Base-by-base conservation (phyloP, 2,797 vertebrate species). In the Hyperoplus lanceolatus region DNA sequence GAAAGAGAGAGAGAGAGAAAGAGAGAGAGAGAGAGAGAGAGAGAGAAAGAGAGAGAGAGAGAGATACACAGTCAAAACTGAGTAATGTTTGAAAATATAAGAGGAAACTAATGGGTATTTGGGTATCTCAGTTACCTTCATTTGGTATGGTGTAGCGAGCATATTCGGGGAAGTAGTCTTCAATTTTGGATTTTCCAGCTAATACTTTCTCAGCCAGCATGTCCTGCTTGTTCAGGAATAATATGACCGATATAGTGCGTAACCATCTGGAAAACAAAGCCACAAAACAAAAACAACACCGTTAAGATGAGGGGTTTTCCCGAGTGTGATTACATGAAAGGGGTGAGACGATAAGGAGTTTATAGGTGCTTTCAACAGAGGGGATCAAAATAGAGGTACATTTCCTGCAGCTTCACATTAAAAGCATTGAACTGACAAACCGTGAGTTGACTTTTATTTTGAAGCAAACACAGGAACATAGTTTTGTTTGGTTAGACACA, bases 181-280 rank as follows among this genome's bases (percentile, higher is more conserved):
- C 98, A 42, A 99, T 99, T 96, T 97, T 99, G 93, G 98, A 99
- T 92, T 99, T 99, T 92, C 98, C 98, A 89, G 98, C 98, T 95
- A 99, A 96, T 93, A 99, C 98, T 92, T 99, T 99, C 93, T 99
- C 98, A 90, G 98, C 98, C 92, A 99, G 94, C 97, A 99, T 98
- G 91, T 99, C 98, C 92, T 99, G 98, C 92, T 99, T 99, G 95
- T 99, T 99, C 89, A 99, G 95, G 95, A 99, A 99, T 89, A 99
- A 94, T 92, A 99, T 99, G 93, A 99, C 97, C 59, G 98, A 99
- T 94, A 99, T 99, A 88, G 98, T 99, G 92, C 97, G 96, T 94
- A 99, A 95, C 98, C 98, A 99, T 95, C 98, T 99, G 89, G 10
- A 91, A 79, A 16, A 83, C 14, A 81, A 68, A 55, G 6, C 41